Evolutionary conservation across 2,888 invertebrate species (phyloP), one percentile per base, ranked within the genome.

Genomic region (Parnassius orleans): DNA sequence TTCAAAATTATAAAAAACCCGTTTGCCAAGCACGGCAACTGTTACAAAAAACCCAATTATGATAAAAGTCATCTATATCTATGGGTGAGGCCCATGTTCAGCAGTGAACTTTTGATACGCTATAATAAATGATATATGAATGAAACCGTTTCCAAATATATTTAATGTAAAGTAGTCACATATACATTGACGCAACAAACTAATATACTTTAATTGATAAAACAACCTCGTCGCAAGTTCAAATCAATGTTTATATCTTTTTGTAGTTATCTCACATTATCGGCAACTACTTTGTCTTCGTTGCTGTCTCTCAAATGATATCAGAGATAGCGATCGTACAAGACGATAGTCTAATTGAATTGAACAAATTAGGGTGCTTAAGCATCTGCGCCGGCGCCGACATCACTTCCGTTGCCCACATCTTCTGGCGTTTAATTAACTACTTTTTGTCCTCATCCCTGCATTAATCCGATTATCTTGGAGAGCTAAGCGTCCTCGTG

Each of bases 391-490:
- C 59, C 60, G 56, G 60, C 52, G 59, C 60, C 48, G 52, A 61
- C 58, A 48, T 41, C 53, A 69, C 75, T 77, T 80, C 80, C 79
- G 75, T 73, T 73, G 76, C 73, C 76, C 77, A 78, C 78, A 78
- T 69, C 56, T 57, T 57, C 63, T 64, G 53, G 57, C 53, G 51
- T 53, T 65, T 70, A 67, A 78, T 78, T 79, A 72, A 67, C 65
- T 71, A 69, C 70, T 74, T 71, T 72, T 71, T 78, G 73, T 72
- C 53, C 9, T 74, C 71, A 74, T 71, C 74, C 73, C 72, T 70
- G 72, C 69, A 72, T 72, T 81, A 80, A 81, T 79, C 74, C 68
- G 73, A 75, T 78, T 78, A 81, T 24, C 19, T 1, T 42, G 41
- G 14, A 53, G 33, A 19, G 52, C n/a, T n/a, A 15, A 43, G 9